phyloP scores from a whole-genome alignment of 2,888 invertebrate genomes.

The Mythimna loreyi region DNA sequence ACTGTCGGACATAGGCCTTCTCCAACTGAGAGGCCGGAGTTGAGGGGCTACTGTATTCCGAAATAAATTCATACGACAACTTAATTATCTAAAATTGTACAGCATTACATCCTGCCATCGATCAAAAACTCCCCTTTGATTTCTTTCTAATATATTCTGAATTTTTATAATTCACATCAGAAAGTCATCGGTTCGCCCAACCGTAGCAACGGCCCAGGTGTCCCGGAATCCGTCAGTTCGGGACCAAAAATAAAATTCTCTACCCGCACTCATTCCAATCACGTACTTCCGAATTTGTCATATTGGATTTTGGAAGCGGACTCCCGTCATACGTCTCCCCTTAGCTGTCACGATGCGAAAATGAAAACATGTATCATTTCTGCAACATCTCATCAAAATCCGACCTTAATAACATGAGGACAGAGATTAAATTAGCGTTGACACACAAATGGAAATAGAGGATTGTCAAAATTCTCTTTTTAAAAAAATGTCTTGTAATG shows the following conservation, averaged over 20 bases:
- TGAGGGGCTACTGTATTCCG: too few species aligned
- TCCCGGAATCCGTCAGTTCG: conserved; percentile 69
- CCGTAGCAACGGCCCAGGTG: conserved; percentile 75
- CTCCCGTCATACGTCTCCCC: conserved; percentile 86
- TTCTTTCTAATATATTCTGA: conserved; percentile 60
- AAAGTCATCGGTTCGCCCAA: conserved; percentile 74
- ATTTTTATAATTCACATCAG: conserved; percentile 71
- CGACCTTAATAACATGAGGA: conserved; percentile 65
- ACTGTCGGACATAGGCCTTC: too few species aligned
- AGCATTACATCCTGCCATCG: conserved; percentile 34
- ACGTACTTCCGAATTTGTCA: conserved; percentile 90
- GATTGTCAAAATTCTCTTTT: conserved; percentile 66
- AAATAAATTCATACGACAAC: conserved; percentile 21
- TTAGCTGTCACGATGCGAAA: conserved; percentile 86
- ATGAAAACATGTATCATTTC: conserved; percentile 88
- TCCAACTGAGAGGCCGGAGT: too few species aligned
- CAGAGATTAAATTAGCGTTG: conserved; percentile 63
- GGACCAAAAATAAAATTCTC: conserved; percentile 83
- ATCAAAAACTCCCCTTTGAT: conserved; percentile 52
- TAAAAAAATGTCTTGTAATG: conserved; percentile 72
- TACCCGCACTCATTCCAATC: conserved; percentile 87
- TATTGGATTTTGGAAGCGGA: conserved; percentile 89
- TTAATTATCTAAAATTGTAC: conserved; percentile 36
- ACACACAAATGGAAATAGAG: conserved; percentile 62
- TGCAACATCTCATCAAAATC: conserved; percentile 59